phyloP scores from a whole-genome alignment of 2,888 invertebrate genomes.

The Eristalinus sepulchralis region DNA sequence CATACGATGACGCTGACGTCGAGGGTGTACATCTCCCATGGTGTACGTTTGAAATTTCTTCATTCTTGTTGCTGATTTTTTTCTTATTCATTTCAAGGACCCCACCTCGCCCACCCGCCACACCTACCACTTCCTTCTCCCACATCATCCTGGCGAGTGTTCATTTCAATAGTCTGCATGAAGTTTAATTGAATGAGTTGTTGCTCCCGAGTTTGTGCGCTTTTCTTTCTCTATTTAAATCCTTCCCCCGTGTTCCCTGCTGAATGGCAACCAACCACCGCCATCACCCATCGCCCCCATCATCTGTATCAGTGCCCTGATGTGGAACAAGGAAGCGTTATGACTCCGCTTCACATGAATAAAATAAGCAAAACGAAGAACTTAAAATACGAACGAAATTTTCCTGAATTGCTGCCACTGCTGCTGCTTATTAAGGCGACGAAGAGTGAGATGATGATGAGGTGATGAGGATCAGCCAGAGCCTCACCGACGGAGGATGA shows the following conservation, averaged over 20 bases:
- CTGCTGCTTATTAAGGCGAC: not conserved
- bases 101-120: too few species aligned
- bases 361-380: not conserved
- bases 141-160: not conserved
- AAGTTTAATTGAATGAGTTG: slow-evolving; percentile 70
- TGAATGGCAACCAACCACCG: not conserved
- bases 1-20: slow-evolving; percentile 6
- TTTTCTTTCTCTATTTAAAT: slow-evolving; percentile 25
- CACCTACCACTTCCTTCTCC: not conserved
- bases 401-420: not conserved
- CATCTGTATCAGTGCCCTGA: not conserved
- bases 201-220: slow-evolving; percentile 58
- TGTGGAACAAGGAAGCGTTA: slow-evolving; percentile 45
- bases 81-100: slow-evolving; percentile 40
- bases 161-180: slow-evolving; percentile 63
- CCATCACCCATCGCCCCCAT: not conserved
- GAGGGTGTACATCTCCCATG: slow-evolving; percentile 21
- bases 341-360: slow-evolving; percentile 3
- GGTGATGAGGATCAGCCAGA: not conserved
- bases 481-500: not conserved
- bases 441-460: not conserved
- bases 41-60: slow-evolving; percentile 38
- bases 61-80: slow-evolving; percentile 45
- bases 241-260: not conserved
- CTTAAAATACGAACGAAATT: not conserved